Percentiles rank a stretch among this genome's conserved stretches.
Evolutionary conservation across 2,113 vertebrate genomes (phyloP).

Genomic region (Xenopus tropicalis): DNA sequence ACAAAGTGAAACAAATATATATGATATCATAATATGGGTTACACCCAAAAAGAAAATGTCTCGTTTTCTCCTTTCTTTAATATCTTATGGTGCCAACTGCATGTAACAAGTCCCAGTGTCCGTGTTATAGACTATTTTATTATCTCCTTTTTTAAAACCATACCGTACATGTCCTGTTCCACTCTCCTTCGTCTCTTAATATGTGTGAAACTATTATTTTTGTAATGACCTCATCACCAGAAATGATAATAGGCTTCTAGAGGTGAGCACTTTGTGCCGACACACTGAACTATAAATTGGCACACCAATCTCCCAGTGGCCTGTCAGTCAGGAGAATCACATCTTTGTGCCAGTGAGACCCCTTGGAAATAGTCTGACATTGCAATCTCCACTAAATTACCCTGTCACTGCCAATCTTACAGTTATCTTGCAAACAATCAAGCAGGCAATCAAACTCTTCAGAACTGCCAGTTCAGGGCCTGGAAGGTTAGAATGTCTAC

Average conservation of each 20-base stretch:
- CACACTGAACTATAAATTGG: constrained; percentile 64
- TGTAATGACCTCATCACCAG: constrained; percentile 61
- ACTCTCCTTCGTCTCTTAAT: constrained; percentile 45
- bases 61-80: no score
- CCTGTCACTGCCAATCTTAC: constrained; percentile 74
- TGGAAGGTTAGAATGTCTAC: constrained; percentile 57
- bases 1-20: no score
- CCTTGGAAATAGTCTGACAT: constrained; percentile 68
- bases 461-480: constrained; percentile 68
- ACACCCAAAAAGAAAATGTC: no score
- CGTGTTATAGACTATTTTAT: no score
- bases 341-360: constrained; percentile 64
- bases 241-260: constrained; percentile 55
- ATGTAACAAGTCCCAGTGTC: no score
- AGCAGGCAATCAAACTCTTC: constrained; percentile 70
- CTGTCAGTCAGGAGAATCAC: constrained; percentile 69
- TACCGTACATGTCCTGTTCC: constrained; percentile 19
- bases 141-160: constrained; percentile 12
- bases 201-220: constrained; percentile 44
- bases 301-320: constrained; percentile 62
- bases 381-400: constrained; percentile 78
- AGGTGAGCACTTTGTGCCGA: constrained; percentile 48
- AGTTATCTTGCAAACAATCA: constrained; percentile 77
- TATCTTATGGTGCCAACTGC: no score
- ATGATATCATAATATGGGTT: no score